phyloP scores from a whole-genome alignment of 2,888 invertebrate genomes.

The Scotopteryx bipunctaria region DNA sequence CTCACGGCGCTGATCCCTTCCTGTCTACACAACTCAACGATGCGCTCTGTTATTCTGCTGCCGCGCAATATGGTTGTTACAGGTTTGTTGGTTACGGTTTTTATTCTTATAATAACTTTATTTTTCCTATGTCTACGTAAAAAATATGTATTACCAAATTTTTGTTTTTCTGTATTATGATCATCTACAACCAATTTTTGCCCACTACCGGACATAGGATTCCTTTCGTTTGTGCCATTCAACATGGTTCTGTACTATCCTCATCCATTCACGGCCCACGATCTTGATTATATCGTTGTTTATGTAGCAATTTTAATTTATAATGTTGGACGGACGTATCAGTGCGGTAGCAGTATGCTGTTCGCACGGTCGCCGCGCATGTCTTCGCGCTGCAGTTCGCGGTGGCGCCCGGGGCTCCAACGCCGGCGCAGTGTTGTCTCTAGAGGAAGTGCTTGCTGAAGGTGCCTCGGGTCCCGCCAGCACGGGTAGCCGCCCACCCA shows the following conservation, averaged over 20 bases:
- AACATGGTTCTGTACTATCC: too few relatives aligned
- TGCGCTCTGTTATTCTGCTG: slow-evolving; percentile 92
- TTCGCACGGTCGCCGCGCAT: slow-evolving; percentile 92
- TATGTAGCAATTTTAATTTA: too few relatives aligned
- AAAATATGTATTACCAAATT: background rate
- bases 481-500: slow-evolving; percentile 57
- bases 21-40: slow-evolving; percentile 92
- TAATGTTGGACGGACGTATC: too few relatives aligned
- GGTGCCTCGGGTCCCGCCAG: slow-evolving; percentile 77
- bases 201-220: too few relatives aligned
- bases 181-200: too few relatives aligned
- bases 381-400: slow-evolving; percentile 87
- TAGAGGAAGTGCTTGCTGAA: slow-evolving; percentile 96
- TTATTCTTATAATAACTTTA: too few relatives aligned
- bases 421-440: slow-evolving; percentile 90
- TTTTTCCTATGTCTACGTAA: too few relatives aligned
- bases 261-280: too few relatives aligned
- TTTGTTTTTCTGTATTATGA: background rate
- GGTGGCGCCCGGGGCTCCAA: slow-evolving; percentile 81
- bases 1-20: slow-evolving; percentile 95
- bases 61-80: slow-evolving; percentile 93
- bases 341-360: slow-evolving; percentile 95
- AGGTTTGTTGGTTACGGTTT: too few relatives aligned
- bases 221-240: too few relatives aligned
- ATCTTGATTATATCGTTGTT: too few relatives aligned